Conservation (phyloP, 2,797 vertebrate genomes). For the Danio kyathit region DNA sequence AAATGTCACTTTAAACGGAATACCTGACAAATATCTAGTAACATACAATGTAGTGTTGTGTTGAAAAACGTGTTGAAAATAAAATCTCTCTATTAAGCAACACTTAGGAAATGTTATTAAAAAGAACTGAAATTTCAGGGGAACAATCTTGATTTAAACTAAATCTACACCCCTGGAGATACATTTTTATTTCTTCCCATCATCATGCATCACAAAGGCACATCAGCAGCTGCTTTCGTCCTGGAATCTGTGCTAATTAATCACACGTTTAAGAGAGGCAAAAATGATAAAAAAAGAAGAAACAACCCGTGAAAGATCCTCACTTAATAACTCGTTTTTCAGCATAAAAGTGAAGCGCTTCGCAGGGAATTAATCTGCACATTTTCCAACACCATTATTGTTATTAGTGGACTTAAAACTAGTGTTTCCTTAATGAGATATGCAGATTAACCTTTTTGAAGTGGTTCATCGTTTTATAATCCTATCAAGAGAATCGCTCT, state of each 20-base stretch:
- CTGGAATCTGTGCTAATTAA: slow-evolving; percentile 23
- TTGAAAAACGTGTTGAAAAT: too few species aligned
- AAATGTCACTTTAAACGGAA: too few species aligned
- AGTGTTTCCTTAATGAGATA: slow-evolving; percentile 59
- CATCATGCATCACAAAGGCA: slow-evolving; percentile 28
- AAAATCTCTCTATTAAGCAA: too few species aligned
- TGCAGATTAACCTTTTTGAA: slow-evolving; percentile 61
- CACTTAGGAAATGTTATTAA: too few species aligned
- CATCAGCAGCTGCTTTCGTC: slow-evolving; percentile 16
- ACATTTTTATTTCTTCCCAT: slow-evolving; percentile 7
- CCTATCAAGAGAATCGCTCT: slow-evolving; percentile 49
- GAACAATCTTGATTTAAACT: too few species aligned
- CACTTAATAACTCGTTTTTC: slow-evolving; percentile 32
- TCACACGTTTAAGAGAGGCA: slow-evolving; percentile 10
- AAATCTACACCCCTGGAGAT: slow-evolving; percentile 9
- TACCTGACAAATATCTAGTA: too few species aligned
- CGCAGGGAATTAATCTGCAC: slow-evolving; percentile 46
- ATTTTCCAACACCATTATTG: slow-evolving; percentile 47
- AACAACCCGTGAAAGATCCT: slow-evolving; percentile 32
- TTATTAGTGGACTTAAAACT: slow-evolving; percentile 58
- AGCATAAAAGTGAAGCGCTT: slow-evolving; percentile 32
- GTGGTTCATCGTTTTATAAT: slow-evolving; percentile 47
- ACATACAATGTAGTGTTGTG: too few species aligned
- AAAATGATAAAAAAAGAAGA: neutral
- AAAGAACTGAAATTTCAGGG: too few species aligned